Conservation (phyloP, 2,113 vertebrate species). For the Platycercus adscitus region DNA sequence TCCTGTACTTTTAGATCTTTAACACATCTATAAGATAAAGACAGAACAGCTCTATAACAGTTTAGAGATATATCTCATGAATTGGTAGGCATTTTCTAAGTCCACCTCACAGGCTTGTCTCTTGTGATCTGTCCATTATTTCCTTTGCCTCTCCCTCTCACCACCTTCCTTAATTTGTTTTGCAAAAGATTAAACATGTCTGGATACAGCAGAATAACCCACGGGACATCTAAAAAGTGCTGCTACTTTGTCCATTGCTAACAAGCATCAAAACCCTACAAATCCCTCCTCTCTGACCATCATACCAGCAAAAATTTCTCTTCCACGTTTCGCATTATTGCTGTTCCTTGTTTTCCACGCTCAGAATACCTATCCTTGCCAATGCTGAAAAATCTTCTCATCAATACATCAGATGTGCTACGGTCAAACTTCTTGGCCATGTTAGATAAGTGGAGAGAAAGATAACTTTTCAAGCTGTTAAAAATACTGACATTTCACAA, state of each 20-base stretch:
- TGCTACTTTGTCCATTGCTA: not conserved
- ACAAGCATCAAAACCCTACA: not conserved
- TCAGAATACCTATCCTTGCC: not conserved
- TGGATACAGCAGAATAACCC: not conserved
- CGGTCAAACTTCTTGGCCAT: not conserved
- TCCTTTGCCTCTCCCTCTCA: not conserved
- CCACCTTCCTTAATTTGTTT: not conserved
- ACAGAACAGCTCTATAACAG: not conserved
- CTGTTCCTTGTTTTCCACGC: not conserved
- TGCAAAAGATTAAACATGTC: not conserved
- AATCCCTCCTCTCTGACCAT: not conserved
- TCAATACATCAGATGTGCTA: rapidly evolving
- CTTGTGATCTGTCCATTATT: not conserved
- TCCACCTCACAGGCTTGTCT: not conserved
- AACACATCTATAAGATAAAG: not conserved
- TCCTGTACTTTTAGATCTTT: not conserved
- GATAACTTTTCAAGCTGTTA: not conserved
- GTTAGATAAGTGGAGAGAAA: not conserved
- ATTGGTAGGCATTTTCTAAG: not conserved
- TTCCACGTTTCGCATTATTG: not conserved
- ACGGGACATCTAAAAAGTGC: not conserved
- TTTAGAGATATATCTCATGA: not conserved
- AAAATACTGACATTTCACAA: not conserved
- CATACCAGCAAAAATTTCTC: not conserved
- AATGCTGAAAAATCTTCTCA: not conserved